A percentile compares a stretch with the other conserved stretches of the same genome.
Evolutionary conservation across 1,140 invertebrate genomes (phyloP).

Genomic region (Alviniconcha marisindica): DNA sequence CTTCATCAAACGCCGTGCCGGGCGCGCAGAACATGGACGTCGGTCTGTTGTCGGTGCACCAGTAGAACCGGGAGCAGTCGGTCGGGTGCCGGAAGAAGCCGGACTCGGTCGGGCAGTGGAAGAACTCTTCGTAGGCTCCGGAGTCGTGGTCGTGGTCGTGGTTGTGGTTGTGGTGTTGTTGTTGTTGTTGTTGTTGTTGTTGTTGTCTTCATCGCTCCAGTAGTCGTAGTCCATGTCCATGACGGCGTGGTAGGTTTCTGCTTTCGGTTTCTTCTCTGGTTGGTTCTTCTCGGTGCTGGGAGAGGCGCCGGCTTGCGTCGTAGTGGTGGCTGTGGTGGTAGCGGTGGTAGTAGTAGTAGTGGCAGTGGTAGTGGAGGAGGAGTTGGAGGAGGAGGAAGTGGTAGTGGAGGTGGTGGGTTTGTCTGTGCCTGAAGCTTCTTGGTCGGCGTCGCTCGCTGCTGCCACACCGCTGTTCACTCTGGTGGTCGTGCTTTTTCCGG

Average conservation of each 20-base stretch:
- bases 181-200: not conserved
- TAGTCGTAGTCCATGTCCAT: not conserved
- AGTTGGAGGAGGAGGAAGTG: not conserved
- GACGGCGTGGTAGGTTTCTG: not conserved
- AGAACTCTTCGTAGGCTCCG: not conserved
- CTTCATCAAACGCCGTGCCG: slow-evolving; percentile 43
- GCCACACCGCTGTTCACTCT: too few species aligned
- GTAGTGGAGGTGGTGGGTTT: too few species aligned
- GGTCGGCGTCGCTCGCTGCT: too few species aligned
- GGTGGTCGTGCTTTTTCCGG: too few species aligned
- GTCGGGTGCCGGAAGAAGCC: slow-evolving; percentile 43
- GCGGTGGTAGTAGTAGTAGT: not conserved
- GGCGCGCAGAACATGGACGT: slow-evolving; percentile 36
- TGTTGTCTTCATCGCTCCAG: not conserved
- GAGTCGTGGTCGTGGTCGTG: too few species aligned
- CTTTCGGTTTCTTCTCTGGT: not conserved
- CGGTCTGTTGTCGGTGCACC: slow-evolving; percentile 39
- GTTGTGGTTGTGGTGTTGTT: too few species aligned
- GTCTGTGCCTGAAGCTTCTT: too few species aligned
- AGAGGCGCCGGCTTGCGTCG: not conserved
- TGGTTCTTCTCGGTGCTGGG: too few species aligned
- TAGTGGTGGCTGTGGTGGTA: not conserved
- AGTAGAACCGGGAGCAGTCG: slow-evolving; percentile 47
- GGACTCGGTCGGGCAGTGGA: slow-evolving; percentile 29
- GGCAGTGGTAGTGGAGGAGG: not conserved